Evolutionary conservation across 2,797 vertebrate genomes (phyloP), one percentile per base, ranked within the genome.

Genomic region (Acanthiza pusilla): DNA sequence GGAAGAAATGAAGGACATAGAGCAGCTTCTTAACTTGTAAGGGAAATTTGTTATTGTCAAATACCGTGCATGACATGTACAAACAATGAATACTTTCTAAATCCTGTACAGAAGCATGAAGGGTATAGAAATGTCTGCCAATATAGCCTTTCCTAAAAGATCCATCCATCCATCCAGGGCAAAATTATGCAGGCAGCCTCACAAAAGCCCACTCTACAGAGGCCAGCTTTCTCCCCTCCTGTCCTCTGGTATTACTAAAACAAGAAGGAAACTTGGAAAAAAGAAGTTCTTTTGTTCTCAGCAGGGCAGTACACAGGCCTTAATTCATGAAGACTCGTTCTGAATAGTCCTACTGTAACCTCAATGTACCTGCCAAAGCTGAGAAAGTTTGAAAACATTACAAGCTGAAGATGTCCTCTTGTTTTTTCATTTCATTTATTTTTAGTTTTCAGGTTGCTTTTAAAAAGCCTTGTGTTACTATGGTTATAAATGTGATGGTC

Each of bases 21-120:
- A 43, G 51, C 7, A 66, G 34, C 60, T 76, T 76, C 74, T 67
- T 82, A 94, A 84, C 51, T 70, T 75, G 23, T 63, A 47, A 86
- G 17, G 43, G 55, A 30, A 88, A 94, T 85, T 45, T 0, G 0
- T 70, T 47, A 29, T 61, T 88, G 80, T 70, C 40, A 70, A 92
- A 73, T 53, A 66, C 13, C 0, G 0, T 60, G 29, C 26, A 51
- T 81, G 72, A 83, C 76, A 73, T 23, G 22, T 38, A 53, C 0
- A 0, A 84, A 90, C 67, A 91, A 81, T 66, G 32, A 87, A 43
- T 38, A 55, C n/a, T 88, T 76, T 63, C 83, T 86, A 88, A 95
- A 91, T 91, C 93, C 74, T 89, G 50, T 91, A 77, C 50, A 83
- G 78, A 88, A 77, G 85, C 38, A 2, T 93, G 90, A 91, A 94